A percentile compares a stretch with the other conserved stretches of the same genome.
These are phyloP conservation scores for Leptonema lineaticorne DNA, from an alignment of 1,140 invertebrate genomes.

Conservation along the genomic window DNA sequence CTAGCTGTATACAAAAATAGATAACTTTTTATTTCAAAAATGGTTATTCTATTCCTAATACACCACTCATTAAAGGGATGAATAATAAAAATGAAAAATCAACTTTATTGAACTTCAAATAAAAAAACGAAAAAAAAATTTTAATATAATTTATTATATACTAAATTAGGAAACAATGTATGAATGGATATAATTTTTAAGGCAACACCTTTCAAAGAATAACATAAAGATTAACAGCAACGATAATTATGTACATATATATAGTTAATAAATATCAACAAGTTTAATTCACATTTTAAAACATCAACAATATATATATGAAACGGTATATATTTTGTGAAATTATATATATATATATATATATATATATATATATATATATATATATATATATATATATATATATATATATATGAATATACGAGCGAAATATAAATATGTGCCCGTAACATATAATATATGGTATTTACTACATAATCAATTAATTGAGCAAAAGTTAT, in stretches of 20 bases:
- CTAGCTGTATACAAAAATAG: no score
- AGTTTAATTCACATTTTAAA: slow-evolving; percentile 21
- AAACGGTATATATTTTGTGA: background rate
- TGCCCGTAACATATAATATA: background rate
- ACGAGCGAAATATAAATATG: background rate
- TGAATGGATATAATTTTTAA: slow-evolving; percentile 29
- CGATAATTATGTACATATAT: slow-evolving; percentile 14
- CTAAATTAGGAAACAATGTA: slow-evolving; percentile 25
- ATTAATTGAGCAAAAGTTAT: background rate
- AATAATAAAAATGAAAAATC: no score
- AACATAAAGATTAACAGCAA: slow-evolving; percentile 17
- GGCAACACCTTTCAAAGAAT: slow-evolving; percentile 13
- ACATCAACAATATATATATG: slow-evolving; percentile 13
- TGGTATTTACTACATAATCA: background rate
- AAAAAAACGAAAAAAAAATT: slow-evolving; percentile 20
- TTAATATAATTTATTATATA: slow-evolving; percentile 24
- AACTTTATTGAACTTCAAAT: background rate
- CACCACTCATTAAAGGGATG: no score
- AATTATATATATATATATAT: background rate
- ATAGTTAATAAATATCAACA: slow-evolving; percentile 24
- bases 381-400: background rate
- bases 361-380: background rate
- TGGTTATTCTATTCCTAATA: no score
- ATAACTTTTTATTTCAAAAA: no score
- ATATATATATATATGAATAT: no score